Evolutionary conservation across 1,140 invertebrate genomes (phyloP).

Genomic region (Formica selysi): DNA sequence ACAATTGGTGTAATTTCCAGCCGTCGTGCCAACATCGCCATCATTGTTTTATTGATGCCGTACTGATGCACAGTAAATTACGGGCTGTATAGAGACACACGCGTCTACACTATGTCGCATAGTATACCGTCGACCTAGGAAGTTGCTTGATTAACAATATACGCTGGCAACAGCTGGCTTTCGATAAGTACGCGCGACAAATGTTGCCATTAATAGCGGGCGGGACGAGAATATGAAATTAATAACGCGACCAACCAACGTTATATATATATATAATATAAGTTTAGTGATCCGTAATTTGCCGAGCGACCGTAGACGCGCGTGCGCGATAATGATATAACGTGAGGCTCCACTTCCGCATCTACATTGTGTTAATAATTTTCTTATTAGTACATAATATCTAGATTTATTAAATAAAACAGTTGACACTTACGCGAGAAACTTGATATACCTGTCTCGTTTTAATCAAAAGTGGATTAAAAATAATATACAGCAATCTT

Average conservation of each 20-base stretch:
- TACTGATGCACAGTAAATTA: conserved; percentile 43
- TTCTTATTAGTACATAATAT: not conserved
- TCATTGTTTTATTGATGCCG: conserved; percentile 20
- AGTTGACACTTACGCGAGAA: not conserved
- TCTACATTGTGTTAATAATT: not conserved
- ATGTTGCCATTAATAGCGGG: not conserved
- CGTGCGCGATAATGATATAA: not conserved
- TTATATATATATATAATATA: too few species aligned
- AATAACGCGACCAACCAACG: conserved; percentile 9
- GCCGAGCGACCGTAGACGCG: not conserved
- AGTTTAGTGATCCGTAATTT: conserved; percentile 13
- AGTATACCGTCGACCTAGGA: not conserved
- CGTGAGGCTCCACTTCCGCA: not conserved
- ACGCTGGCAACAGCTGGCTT: not conserved
- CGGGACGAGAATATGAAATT: conserved; percentile 27
- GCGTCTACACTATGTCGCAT: not conserved
- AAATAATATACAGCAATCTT: not conserved
- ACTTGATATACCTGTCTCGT: not conserved
- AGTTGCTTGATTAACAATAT: conserved; percentile 37
- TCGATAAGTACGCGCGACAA: not conserved
- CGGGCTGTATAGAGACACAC: not conserved
- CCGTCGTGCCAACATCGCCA: not conserved
- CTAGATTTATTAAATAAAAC: not conserved
- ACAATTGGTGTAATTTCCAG: conserved; percentile 16
- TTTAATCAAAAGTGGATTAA: conserved; percentile 8